Base-by-base conservation (phyloP, 1,140 invertebrate species). In the Leptinotarsa lineolata region DNA sequence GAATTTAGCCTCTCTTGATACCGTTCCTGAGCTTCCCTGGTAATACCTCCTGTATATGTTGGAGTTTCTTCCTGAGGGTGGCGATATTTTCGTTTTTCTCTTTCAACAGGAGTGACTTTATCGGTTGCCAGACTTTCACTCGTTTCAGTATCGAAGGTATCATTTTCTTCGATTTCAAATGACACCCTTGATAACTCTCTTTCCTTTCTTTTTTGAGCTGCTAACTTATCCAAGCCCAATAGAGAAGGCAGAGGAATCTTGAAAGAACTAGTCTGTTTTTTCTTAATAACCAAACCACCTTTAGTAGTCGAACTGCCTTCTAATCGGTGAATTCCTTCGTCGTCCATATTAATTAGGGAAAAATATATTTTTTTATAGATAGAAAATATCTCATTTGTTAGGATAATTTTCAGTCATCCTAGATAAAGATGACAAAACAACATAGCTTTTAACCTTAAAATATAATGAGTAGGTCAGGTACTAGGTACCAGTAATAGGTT, bases 11-110 rank as follows among this genome's bases (percentile, higher is more conserved):
- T 87, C 74, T 92, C 87, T 45, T 92, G 85, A 75, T 94, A 86
- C 76, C 92, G 88, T 79, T 92, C 89, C 75, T 90, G 87, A 0
- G 94, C 95, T 83, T 93, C 91, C 69, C 90, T 89, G 54, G 92
- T 94, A 3, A 98, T 92, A 24, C 96, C 96, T 48, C 95, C 96
- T 4, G 96, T 97, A 81, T 98, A 91, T 0, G 96, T 94, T 0
- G 97, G 97, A 8, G 96, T 98, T 86, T 98, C 97, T 79, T 93
- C 91, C 78, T 91, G 88, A 11, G 91, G 86, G 72, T 89, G 85
- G 70, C 96, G 87, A 81, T 96, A 95, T 83, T 93, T 91, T 76
- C 94, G 84, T 68, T 84, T 87, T 22, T 87, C 84, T 60, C 77
- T 67, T 54, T 76, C 61, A n/a, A n/a, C 15, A 12, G 16, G 58